These are phyloP conservation scores for Takifugu bimaculatus DNA, from an alignment of 2,113 vertebrate species.

Conservation along the genomic window DNA sequence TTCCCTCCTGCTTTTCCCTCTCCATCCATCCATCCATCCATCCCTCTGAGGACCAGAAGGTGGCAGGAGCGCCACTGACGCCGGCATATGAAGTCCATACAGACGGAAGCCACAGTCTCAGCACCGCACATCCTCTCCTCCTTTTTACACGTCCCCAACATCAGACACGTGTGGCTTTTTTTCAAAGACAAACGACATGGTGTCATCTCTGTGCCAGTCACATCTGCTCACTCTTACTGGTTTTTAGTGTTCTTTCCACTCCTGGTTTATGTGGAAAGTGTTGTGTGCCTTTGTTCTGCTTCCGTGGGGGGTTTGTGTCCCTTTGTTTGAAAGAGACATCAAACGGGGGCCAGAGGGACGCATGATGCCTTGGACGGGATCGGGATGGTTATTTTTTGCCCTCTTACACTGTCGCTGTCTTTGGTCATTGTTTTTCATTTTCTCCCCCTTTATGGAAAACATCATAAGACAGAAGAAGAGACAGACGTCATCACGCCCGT, in stretches of 20 bases:
- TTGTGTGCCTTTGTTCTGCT: slow-evolving; percentile 61
- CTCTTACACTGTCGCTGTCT: slow-evolving; percentile 22
- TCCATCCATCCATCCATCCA: slow-evolving; percentile 2
- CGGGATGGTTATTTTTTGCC: slow-evolving; percentile 56
- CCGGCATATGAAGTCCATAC: slow-evolving; percentile 25
- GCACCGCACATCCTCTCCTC: slow-evolving; percentile 44
- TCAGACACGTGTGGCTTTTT: slow-evolving; percentile 66
- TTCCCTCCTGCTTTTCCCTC: slow-evolving; percentile 4
- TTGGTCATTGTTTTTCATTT: neutral
- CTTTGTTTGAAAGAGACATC: slow-evolving; percentile 59
- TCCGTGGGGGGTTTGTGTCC: slow-evolving; percentile 60
- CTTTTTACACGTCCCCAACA: slow-evolving; percentile 55
- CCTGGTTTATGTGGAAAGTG: slow-evolving; percentile 67
- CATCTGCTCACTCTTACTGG: slow-evolving; percentile 67
- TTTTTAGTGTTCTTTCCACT: slow-evolving; percentile 69
- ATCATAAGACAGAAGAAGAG: slow-evolving; percentile 23
- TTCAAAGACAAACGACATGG: slow-evolving; percentile 60
- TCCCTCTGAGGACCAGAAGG: slow-evolving; percentile 62
- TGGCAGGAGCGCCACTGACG: slow-evolving; percentile 68
- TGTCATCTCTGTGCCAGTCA: slow-evolving; percentile 65
- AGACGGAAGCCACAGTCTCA: slow-evolving; percentile 42
- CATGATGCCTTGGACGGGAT: slow-evolving; percentile 54
- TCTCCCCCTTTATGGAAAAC: slow-evolving; percentile 26
- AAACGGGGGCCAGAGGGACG: slow-evolving; percentile 38
- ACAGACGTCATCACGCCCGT: slow-evolving; percentile 8